Evolutionary conservation across 2,113 vertebrate genomes (phyloP), one percentile per base, ranked within the genome.

Genomic region (Gymnarchus niloticus): DNA sequence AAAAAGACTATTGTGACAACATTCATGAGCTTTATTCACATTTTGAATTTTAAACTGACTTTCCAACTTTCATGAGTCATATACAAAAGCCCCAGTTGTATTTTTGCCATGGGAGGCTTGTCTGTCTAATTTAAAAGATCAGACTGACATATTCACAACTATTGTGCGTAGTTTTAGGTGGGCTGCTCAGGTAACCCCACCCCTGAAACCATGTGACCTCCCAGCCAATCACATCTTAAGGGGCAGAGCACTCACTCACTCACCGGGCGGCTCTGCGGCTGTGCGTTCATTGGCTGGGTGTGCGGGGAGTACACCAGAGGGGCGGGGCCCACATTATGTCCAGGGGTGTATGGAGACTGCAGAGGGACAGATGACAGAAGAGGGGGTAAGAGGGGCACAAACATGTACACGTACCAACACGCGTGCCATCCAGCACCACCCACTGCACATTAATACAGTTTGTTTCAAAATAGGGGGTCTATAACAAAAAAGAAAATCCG

Each of bases 231-330:
- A 21, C 23, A 4, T 78, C 19, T 19, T 41, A 0, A 6, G 19
- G 9, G 44, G 48, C 21, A 41, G 76, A 57, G 80, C 21, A 91
- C 96, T 98, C 95, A 99, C 97, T 93, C 21, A 91, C 96, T 98
- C 95, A 99, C 97, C 93, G 97, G 97, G 91, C 98, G 97, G 90
- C 94, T 96, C 90, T 98, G 97, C 91, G 96, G 96, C 94, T 99
- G 98, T 23, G 97, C 94, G 93, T 95, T 99, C 96, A 99, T 97
- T 94, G 96, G 95, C 89, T 99, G 98, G 69, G 97, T 95, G 92
- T 96, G 96, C 90, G 96, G 95, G 91, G 97, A 96, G 89, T 99
- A 99, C 89, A 99, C 95, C 91, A 99, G 56, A 0, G 97, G 95
- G 90, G 97, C 91, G 84, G 98, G 95, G 89, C 95, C 96, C 92